These are phyloP conservation scores for Ursus arctos DNA, from an alignment of 2,113 vertebrate species.

Conservation along the genomic window DNA sequence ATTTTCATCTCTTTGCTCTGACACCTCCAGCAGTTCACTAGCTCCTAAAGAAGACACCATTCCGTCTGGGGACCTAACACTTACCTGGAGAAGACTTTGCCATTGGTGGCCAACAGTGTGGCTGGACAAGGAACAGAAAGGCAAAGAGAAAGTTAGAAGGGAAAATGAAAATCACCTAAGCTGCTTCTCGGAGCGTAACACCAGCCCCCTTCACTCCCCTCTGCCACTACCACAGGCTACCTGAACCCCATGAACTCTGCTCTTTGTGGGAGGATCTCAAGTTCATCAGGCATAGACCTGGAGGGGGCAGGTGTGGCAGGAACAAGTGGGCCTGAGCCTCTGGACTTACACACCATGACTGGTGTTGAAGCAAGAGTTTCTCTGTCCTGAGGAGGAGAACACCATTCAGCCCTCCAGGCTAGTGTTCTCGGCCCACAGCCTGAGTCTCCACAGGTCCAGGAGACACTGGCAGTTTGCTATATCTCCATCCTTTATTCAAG, in stretches of 20 bases:
- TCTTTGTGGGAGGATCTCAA: neutral
- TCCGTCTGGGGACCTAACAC: neutral
- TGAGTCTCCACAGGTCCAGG: neutral
- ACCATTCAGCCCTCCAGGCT: neutral
- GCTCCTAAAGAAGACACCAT: neutral
- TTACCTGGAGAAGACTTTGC: constrained; percentile 81
- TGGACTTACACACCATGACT: neutral
- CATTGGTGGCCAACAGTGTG: constrained; percentile 67
- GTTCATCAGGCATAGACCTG: neutral
- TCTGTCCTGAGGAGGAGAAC: neutral
- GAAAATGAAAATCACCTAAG: neutral
- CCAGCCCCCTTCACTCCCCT: neutral
- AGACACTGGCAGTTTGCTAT: neutral
- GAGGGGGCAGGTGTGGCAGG: neutral
- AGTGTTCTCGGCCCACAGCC: neutral
- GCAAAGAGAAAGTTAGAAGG: constrained; percentile 37
- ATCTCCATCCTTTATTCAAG: neutral
- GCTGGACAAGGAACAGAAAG: constrained; percentile 78
- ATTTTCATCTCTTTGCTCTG: neutral
- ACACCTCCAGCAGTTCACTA: neutral
- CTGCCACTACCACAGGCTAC: neutral
- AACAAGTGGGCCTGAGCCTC: neutral
- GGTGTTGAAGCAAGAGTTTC: neutral
- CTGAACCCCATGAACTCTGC: neutral
- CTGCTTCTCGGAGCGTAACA: neutral